These are phyloP conservation scores for Papilio helenus DNA, from an alignment of 1,140 invertebrate genomes.

Conservation along the genomic window DNA sequence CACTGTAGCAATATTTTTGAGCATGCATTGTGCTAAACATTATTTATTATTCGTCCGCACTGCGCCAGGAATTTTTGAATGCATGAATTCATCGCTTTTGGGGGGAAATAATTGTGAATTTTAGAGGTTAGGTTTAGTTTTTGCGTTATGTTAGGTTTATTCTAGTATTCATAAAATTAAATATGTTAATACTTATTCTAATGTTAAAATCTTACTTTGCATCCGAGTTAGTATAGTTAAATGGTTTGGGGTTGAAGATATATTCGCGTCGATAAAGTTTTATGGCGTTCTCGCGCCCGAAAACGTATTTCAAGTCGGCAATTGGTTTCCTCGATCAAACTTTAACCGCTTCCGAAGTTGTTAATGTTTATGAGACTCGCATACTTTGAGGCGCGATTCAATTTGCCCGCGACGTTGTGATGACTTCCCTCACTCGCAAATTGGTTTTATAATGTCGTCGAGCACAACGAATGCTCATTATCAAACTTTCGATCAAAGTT, in stretches of 20 bases:
- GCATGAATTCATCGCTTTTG: not conserved
- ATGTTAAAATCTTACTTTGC: not conserved
- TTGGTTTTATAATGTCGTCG: slow-evolving; percentile 28
- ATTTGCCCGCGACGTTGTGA: slow-evolving; percentile 18
- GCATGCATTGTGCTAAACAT: slow-evolving; percentile 23
- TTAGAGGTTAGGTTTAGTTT: not conserved
- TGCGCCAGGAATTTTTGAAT: not conserved
- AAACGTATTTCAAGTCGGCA: slow-evolving; percentile 37
- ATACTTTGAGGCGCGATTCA: slow-evolving; percentile 29
- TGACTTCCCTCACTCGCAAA: slow-evolving; percentile 22
- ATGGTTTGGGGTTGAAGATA: slow-evolving; percentile 14
- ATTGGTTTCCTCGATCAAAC: slow-evolving; percentile 36
- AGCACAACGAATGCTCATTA: slow-evolving; percentile 25
- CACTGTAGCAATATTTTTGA: slow-evolving; percentile 8
- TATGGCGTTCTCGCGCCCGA: slow-evolving; percentile 24
- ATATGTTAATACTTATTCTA: not conserved
- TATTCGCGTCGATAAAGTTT: slow-evolving; percentile 21
- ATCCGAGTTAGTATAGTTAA: not conserved
- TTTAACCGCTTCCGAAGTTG: slow-evolving; percentile 39
- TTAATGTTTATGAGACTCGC: slow-evolving; percentile 38
- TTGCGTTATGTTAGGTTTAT: not conserved
- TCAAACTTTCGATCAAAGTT: slow-evolving; percentile 22
- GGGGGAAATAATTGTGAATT: not conserved
- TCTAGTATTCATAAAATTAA: not conserved
- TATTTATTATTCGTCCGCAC: slow-evolving; percentile 21